Conservation (phyloP, 2,113 vertebrate species). For the Amphiprion ocellaris region DNA sequence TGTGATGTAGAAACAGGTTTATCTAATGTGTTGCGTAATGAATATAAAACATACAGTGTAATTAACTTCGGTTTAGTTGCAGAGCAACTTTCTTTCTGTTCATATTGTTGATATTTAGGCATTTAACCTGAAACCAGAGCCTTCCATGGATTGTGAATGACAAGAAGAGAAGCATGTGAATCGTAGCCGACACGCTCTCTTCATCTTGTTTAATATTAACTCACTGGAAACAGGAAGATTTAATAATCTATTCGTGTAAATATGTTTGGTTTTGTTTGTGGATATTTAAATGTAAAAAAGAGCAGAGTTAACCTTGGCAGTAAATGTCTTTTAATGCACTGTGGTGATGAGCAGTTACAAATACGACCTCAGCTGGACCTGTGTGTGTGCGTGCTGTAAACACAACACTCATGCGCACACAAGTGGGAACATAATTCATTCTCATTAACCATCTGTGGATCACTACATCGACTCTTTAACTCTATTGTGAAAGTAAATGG, state of each 20-base stretch:
- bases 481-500: constrained; percentile 76
- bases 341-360: constrained; percentile 56
- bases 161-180: constrained; percentile 86
- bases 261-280: constrained; percentile 75
- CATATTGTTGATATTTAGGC: constrained; percentile 86
- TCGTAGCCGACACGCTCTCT: constrained; percentile 73
- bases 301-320: constrained; percentile 41
- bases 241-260: constrained; percentile 86
- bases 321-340: constrained; percentile 70
- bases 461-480: constrained; percentile 65
- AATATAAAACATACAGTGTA: constrained; percentile 83
- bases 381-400: constrained; percentile 37
- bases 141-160: constrained; percentile 80
- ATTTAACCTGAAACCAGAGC: constrained; percentile 85
- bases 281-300: constrained; percentile 84
- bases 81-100: constrained; percentile 88
- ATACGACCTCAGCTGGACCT: constrained; percentile 59
- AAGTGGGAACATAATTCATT: constrained; percentile 52
- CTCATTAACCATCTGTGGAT: constrained; percentile 63
- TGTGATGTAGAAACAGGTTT: constrained; percentile 42
- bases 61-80: constrained; percentile 90
- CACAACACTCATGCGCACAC: constrained; percentile 27
- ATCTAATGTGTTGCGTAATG: constrained; percentile 64
- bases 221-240: constrained; percentile 87
- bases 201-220: constrained; percentile 78